Evolutionary conservation across 1,140 invertebrate genomes (phyloP).

Genomic region (Sycophaga agraensis): DNA sequence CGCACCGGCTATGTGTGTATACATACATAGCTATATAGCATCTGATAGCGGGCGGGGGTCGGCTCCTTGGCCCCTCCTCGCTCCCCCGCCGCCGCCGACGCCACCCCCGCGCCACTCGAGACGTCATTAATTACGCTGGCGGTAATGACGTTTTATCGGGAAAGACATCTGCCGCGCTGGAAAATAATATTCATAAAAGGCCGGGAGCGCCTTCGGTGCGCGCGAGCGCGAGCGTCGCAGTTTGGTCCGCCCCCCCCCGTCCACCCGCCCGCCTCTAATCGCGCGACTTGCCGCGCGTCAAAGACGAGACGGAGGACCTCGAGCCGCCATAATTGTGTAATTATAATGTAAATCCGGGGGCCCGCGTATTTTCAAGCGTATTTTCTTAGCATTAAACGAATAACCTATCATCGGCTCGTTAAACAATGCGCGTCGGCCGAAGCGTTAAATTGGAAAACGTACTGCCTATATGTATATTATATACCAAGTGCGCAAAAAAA

Average conservation of each 20-base stretch:
- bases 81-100: no score
- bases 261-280: slow-evolving; percentile 1
- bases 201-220: no score
- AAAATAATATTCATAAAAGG: slow-evolving; percentile 61
- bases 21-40: no score
- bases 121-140: slow-evolving; percentile 55
- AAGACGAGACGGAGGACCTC: neutral
- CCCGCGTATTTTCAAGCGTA: no score
- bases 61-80: no score
- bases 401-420: no score
- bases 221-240: no score
- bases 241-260: no score
- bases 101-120: slow-evolving; percentile 31
- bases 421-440: neutral
- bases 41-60: no score
- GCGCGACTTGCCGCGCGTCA: neutral
- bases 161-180: slow-evolving; percentile 54
- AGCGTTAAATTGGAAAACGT: slow-evolving; percentile 15
- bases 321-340: neutral
- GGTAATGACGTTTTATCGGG: slow-evolving; percentile 50
- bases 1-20: slow-evolving; percentile 17
- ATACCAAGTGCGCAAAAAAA: no score
- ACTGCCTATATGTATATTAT: no score
- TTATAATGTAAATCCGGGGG: slow-evolving; percentile 12
- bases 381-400: slow-evolving; percentile 6